phyloP scores from a whole-genome alignment of 2,797 vertebrate species.

The Leptodactylus fallax region DNA sequence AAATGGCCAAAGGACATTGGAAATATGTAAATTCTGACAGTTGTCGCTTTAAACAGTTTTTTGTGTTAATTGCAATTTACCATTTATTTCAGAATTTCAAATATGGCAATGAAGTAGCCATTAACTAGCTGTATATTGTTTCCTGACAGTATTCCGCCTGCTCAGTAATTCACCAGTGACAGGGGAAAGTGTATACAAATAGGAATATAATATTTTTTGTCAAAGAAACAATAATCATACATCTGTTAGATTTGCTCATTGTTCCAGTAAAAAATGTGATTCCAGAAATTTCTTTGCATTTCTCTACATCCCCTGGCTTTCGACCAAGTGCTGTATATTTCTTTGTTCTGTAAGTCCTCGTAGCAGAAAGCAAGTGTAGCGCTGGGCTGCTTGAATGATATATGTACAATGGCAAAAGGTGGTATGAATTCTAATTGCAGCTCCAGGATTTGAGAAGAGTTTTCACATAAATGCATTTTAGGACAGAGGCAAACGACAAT shows the following conservation, averaged over 20 bases:
- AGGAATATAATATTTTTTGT: slow-evolving; percentile 27
- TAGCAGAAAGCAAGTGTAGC: slow-evolving; percentile 35
- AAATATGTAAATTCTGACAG: slow-evolving; percentile 1
- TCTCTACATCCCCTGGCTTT: slow-evolving; percentile 40
- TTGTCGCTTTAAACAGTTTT: not conserved
- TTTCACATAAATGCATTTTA: slow-evolving; percentile 10
- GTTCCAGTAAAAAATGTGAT: slow-evolving; percentile 48
- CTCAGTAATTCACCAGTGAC: slow-evolving; percentile 9
- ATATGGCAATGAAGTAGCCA: slow-evolving; percentile 19
- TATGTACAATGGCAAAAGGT: slow-evolving; percentile 33
- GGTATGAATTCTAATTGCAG: slow-evolving; percentile 29
- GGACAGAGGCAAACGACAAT: not conserved
- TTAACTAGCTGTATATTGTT: not conserved
- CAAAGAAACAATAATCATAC: slow-evolving; percentile 39
- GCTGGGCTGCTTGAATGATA: slow-evolving; percentile 12
- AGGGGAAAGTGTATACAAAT: slow-evolving; percentile 2
- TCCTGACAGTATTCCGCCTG: slow-evolving; percentile 8
- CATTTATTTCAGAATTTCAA: slow-evolving; percentile 7
- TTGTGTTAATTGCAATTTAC: slow-evolving; percentile 19
- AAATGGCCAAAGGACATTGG: not conserved
- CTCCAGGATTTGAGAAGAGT: not conserved
- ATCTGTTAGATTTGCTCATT: slow-evolving; percentile 40
- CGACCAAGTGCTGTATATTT: slow-evolving; percentile 39
- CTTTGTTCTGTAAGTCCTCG: slow-evolving; percentile 43
- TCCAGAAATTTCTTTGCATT: slow-evolving; percentile 49